Percentiles rank a stretch among this genome's conserved stretches.
These are phyloP conservation scores for Tricholaema leucomelas DNA, from an alignment of 2,113 vertebrate genomes.

Conservation along the genomic window DNA sequence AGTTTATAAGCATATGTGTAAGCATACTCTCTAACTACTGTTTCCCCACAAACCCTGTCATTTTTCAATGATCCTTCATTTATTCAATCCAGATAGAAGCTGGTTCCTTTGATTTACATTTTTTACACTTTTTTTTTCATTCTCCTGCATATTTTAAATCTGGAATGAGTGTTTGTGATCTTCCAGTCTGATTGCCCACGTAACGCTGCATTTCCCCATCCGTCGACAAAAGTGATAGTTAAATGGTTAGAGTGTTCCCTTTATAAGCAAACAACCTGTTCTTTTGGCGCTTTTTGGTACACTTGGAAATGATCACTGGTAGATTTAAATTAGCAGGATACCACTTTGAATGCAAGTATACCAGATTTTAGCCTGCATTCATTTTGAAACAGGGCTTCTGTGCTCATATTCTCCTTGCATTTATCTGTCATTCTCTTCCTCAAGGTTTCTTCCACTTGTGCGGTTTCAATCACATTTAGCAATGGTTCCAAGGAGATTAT, in stretches of 20 bases:
- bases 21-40: slow-evolving; percentile 66
- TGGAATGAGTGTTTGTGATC: slow-evolving; percentile 20
- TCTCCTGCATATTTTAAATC: slow-evolving; percentile 58
- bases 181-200: slow-evolving; percentile 53
- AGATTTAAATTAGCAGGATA: slow-evolving; percentile 56
- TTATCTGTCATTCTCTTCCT: slow-evolving; percentile 40
- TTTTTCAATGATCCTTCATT: slow-evolving; percentile 60
- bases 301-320: slow-evolving; percentile 52
- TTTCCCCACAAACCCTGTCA: slow-evolving; percentile 66
- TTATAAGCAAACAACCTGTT: slow-evolving; percentile 59
- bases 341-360: slow-evolving; percentile 15
- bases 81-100: slow-evolving; percentile 44
- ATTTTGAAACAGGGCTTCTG: slow-evolving; percentile 27
- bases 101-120: slow-evolving; percentile 60
- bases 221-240: slow-evolving; percentile 37
- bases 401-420: slow-evolving; percentile 17
- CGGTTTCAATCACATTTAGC: slow-evolving; percentile 43
- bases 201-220: slow-evolving; percentile 47
- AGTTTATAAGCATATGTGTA: slow-evolving; percentile 71
- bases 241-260: slow-evolving; percentile 52
- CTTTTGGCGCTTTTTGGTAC: slow-evolving; percentile 38
- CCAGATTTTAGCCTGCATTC: slow-evolving; percentile 52
- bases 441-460: slow-evolving; percentile 6
- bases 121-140: slow-evolving; percentile 42
- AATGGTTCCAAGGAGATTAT: slow-evolving; percentile 13